Evolutionary conservation across 2,888 invertebrate species (phyloP), one percentile per base, ranked within the genome.

Genomic region (Aphodius sticticus): DNA sequence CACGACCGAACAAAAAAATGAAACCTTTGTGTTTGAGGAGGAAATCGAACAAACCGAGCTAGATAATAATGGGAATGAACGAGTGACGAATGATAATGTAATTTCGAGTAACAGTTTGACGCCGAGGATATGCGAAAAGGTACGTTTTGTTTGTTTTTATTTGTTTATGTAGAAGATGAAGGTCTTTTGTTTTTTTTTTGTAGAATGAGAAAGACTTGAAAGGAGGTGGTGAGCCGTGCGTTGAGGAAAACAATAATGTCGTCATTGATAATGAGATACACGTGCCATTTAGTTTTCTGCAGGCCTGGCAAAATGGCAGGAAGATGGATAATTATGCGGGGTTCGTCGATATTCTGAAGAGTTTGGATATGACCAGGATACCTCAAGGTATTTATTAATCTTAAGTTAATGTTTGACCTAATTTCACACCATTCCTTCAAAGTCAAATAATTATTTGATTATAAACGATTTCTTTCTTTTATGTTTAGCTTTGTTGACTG

Each of bases 211-310:
- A 80, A n/a, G 80, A 79, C 16, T 79, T 78, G 37, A 81, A 82
- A 76, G 84, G 81, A 7, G 83, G 83, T 15, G 84, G 85, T 16
- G 85, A 85, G 78, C 84, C 84, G 0, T 80, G 79, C 69, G 77
- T 77, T 4, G 15, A 80, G 36, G 36, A 79, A 69, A 74, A 77
- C n/a, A 69, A 72, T 7, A 70, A 35, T 36, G 15, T 38, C 36
- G 72, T 78, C 53, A n/a, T 69, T 76, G 77, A 35, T 5, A 79
- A 81, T 53, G 84, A 85, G 76, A 80, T 86, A n/a, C 82, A 86
- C 76, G 82, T 86, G 69, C 89, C 89, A 0, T 90, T 87, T 77
- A 88, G 87, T 81, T 90, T 90, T 82, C 78, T 88, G 71, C 85
- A 86, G 78, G 79, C 83, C 2, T 90, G 90, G 90, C 86, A 86